phyloP scores from a whole-genome alignment of 2,888 invertebrate genomes.

The Beris morrisii region DNA sequence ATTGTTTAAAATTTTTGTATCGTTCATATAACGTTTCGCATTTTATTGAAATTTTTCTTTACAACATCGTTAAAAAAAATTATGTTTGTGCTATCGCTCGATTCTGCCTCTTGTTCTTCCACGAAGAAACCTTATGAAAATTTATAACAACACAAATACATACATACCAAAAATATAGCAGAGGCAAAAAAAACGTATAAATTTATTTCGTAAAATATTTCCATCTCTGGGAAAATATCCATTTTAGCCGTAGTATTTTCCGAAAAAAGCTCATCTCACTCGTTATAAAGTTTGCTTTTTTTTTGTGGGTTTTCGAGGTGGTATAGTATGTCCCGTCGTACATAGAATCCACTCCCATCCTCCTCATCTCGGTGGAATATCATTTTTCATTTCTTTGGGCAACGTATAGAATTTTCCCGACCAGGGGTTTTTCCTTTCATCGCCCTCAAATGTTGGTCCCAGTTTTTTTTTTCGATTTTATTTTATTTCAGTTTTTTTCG shows the following conservation, averaged over 20 bases:
- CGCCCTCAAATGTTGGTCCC: conserved; percentile 16
- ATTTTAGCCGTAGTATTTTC: conserved; percentile 16
- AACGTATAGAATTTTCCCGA: conserved; percentile 22
- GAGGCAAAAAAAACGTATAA: no score
- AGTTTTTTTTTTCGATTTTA: conserved; percentile 4
- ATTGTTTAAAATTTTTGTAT: conserved; percentile 8
- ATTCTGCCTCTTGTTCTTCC: not conserved
- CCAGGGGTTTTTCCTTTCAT: conserved; percentile 1
- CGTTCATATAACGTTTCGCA: conserved; percentile 16
- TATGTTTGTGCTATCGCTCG: conserved; percentile 13
- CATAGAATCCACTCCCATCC: not conserved
- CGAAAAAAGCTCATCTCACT: conserved; percentile 21
- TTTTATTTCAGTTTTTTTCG: no score
- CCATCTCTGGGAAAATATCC: conserved; percentile 3
- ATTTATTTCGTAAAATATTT: no score
- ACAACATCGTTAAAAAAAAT: conserved; percentile 21
- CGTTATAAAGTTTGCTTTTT: conserved; percentile 21
- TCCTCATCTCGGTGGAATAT: conserved; percentile 5
- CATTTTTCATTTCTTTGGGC: conserved; percentile 29
- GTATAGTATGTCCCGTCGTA: not conserved
- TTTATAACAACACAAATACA: no score
- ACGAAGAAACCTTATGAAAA: no score
- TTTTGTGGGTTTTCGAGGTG: conserved; percentile 9
- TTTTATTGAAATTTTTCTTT: conserved; percentile 22
- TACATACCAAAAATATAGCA: no score